Conservation (phyloP, 2,888 invertebrate genomes). For the Scaptomyza reducta region DNA sequence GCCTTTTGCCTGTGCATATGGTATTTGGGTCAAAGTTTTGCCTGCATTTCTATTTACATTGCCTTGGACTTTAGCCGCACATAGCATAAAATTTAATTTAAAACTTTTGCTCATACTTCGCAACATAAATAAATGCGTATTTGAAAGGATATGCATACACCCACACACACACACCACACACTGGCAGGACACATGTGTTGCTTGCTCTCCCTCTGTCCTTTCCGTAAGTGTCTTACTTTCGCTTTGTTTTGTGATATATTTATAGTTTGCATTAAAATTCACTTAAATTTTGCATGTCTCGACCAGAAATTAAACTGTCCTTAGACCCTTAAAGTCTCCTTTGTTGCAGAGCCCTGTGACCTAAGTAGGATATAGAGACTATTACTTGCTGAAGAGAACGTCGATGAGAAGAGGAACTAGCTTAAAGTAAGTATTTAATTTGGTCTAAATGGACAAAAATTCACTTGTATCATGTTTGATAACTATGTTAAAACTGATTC, state of each 20-base stretch:
- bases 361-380: neutral
- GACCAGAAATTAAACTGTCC: constrained; percentile 12
- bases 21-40: constrained; percentile 72
- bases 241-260: constrained; percentile 54
- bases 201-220: neutral
- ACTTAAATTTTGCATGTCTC: constrained; percentile 51
- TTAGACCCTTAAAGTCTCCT: constrained; percentile 5
- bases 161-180: neutral
- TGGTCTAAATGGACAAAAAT: neutral
- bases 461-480: neutral
- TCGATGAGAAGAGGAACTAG: neutral
- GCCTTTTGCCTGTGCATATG: constrained; percentile 30
- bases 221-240: constrained; percentile 15
- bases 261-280: constrained; percentile 70
- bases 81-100: constrained; percentile 71
- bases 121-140: constrained; percentile 67
- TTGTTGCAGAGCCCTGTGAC: neutral
- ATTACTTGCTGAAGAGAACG: too few species aligned
- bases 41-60: constrained; percentile 62
- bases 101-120: constrained; percentile 61
- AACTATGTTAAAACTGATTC: neutral
- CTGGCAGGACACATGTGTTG: constrained; percentile 42
- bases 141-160: constrained; percentile 48
- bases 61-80: constrained; percentile 42
- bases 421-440: neutral